These are phyloP conservation scores for Acrossocheilus fasciatus DNA, from an alignment of 2,797 vertebrate species.

Conservation along the genomic window DNA sequence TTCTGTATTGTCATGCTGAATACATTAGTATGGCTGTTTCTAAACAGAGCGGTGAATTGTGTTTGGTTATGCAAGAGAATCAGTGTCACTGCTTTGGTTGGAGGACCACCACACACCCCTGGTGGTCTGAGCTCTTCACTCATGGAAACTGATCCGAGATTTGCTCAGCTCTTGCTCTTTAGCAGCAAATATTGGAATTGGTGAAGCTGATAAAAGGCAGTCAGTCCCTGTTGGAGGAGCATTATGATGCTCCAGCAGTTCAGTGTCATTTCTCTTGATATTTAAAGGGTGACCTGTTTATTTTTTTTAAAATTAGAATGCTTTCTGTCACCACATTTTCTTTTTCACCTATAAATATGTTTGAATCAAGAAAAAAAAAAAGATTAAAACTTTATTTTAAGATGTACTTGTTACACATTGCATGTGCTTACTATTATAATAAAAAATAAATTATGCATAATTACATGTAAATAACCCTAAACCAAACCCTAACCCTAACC, in stretches of 20 bases:
- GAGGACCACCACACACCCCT: background rate
- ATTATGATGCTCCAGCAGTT: background rate
- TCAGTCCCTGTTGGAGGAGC: background rate
- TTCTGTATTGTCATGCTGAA: background rate
- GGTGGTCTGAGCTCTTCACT: constrained; percentile 10
- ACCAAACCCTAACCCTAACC: background rate
- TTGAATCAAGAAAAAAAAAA: constrained; percentile 2
- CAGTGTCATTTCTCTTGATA: background rate
- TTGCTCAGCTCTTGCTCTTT: background rate
- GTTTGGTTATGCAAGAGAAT: constrained; percentile 10
- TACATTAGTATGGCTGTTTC: background rate
- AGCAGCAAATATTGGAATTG: background rate
- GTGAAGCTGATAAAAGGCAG: background rate
- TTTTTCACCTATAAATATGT: background rate
- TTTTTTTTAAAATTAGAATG: background rate
- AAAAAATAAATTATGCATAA: background rate
- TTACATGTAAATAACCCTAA: background rate
- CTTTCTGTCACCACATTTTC: background rate
- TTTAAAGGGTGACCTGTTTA: background rate
- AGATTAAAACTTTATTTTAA: no score
- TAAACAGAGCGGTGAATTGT: background rate
- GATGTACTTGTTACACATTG: background rate
- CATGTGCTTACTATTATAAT: background rate
- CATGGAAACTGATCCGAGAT: background rate
- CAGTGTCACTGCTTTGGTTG: background rate